These are phyloP conservation scores for Dolichomitus sp. DNA, from an alignment of 2,888 invertebrate species.

Conservation along the genomic window DNA sequence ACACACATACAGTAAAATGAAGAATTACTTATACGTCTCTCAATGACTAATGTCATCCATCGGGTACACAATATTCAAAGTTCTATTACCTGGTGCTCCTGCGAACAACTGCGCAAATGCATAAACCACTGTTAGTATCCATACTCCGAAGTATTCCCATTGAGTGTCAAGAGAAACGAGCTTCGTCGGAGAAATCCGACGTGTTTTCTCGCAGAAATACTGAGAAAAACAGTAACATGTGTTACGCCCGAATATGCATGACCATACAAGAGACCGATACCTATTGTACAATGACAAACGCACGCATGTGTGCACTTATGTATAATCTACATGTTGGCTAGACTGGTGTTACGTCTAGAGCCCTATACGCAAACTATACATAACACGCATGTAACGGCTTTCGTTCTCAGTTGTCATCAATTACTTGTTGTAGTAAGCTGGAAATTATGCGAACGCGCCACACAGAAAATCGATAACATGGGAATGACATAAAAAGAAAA, in stretches of 20 bases:
- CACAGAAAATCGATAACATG: conserved; percentile 5
- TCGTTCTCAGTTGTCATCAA: conserved; percentile 33
- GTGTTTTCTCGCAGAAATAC: conserved; percentile 20
- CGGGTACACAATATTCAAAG: conserved; percentile 40
- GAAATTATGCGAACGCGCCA: background rate
- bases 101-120: conserved; percentile 60
- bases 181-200: background rate
- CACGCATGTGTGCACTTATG: conserved; percentile 23
- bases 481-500: background rate
- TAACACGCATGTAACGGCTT: conserved; percentile 28
- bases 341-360: conserved; percentile 9
- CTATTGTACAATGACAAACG: conserved; percentile 12
- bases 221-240: conserved; percentile 14
- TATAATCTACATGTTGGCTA: conserved; percentile 25
- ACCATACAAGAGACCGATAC: background rate
- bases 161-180: background rate
- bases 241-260: conserved; percentile 12
- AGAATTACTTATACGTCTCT: conserved; percentile 28
- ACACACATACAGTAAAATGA: background rate
- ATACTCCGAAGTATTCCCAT: conserved; percentile 1
- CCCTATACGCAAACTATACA: conserved; percentile 9
- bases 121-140: conserved; percentile 2
- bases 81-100: conserved; percentile 36
- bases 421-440: background rate
- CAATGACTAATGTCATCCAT: conserved; percentile 64